Percentiles rank a stretch among this genome's conserved stretches.
Evolutionary conservation across 2,888 invertebrate genomes (phyloP).

Genomic region (Marronus borbonicus): DNA sequence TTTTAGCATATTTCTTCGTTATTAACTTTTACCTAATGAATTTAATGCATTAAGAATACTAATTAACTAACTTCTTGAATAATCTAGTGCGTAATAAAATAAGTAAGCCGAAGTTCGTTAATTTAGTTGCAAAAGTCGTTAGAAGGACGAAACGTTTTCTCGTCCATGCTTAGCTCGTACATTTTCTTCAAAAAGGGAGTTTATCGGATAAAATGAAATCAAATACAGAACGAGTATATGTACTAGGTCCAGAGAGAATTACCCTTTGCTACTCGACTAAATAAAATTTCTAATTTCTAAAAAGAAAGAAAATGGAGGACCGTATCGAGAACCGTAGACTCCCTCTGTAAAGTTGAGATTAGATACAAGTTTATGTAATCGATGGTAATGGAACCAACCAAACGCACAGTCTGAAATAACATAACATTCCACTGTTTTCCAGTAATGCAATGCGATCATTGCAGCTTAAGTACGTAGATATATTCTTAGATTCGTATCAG

Average conservation of each 20-base stretch:
- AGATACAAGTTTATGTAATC: slow-evolving; percentile 21
- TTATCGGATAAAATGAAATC: slow-evolving; percentile 17
- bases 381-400: slow-evolving; percentile 25
- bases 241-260: background rate
- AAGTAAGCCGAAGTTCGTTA: background rate
- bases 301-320: background rate
- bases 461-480: too few relatives aligned
- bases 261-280: background rate
- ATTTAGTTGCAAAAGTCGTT: slow-evolving; percentile 9
- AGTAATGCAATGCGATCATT: too few relatives aligned
- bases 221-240: slow-evolving; percentile 4
- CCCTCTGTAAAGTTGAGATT: slow-evolving; percentile 19
- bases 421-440: background rate
- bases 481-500: too few relatives aligned
- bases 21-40: too few relatives aligned
- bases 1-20: too few relatives aligned
- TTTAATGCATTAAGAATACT: too few relatives aligned
- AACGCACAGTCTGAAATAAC: background rate
- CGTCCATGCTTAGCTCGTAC: background rate
- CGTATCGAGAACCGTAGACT: too few relatives aligned
- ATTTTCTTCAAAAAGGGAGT: slow-evolving; percentile 1
- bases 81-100: too few relatives aligned
- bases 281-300: slow-evolving; percentile 5
- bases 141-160: slow-evolving; percentile 10
- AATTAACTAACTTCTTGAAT: too few relatives aligned